Evolutionary conservation across 35 echinoderm and acorn worm genomes (phyloP), one percentile per base, ranked within the genome.

Genomic region (Ophiothrix spiculata): DNA sequence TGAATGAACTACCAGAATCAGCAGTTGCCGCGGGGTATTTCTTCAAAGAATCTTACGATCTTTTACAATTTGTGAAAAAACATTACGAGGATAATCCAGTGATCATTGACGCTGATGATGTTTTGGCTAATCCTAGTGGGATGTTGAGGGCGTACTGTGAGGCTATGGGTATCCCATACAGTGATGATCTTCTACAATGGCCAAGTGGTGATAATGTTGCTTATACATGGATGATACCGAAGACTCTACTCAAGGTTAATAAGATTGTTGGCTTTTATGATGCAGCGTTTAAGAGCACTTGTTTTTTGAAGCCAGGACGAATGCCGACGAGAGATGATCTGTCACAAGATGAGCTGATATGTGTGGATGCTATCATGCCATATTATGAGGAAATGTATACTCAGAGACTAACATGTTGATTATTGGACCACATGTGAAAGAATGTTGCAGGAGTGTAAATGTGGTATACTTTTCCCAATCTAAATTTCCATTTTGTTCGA

Each of bases 61-160:
- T 92, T 25, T 64, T 79, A 60, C 78, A 92, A 33, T 81, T 87
- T 45, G 84, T 92, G 14, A 36, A 46, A 36, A 31, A 85, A n/a
- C 25, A 84, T 40, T 29, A 82, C 1, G 85, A 88, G 32, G 56
- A 36, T 19, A 41, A 87, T 38, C 90, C 90, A 40, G 54, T 83
- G 21, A 76, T 92, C 31, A 83, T 92, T 13, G 90, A 92, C 39
- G 63, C 76, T 4, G n/a, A n/a, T n/a, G n/a, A n/a, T n/a, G n/a
- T n/a, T n/a, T n/a, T n/a, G n/a, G n/a, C n/a, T n/a, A n/a, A 92
- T 37, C 90, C 90, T 15, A 74, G 63, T 31, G 79, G 56, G 14
- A 80, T 92, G 56, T 33, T 92, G 74, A 34, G 45, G 60, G 38
- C 54, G 33, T 92, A 82, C 34, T 92, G 90, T 35, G 6, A 77